Evolutionary conservation across 2,888 invertebrate genomes (phyloP).

Genomic region (Oasisia sp.): DNA sequence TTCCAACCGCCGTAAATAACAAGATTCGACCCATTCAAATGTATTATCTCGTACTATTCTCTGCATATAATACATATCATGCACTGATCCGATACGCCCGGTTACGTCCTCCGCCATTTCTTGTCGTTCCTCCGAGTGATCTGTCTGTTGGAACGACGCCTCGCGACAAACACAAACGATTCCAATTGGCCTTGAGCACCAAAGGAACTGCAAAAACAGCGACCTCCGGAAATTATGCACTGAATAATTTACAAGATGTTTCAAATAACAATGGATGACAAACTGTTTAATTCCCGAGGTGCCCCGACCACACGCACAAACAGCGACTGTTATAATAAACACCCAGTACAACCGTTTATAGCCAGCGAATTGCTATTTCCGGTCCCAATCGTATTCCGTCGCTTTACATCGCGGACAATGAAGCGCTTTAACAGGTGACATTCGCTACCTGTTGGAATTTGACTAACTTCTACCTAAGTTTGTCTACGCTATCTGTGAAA

Average conservation of each 20-base stretch:
- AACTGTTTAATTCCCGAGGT: not conserved
- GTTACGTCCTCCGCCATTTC: not conserved
- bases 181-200: not conserved
- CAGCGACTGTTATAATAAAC: not conserved
- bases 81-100: not conserved
- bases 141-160: not conserved
- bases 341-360: not conserved
- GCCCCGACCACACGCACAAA: not conserved
- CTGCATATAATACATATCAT: too few species aligned
- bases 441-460: too few species aligned
- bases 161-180: not conserved
- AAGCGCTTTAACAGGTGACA: too few species aligned
- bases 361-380: not conserved
- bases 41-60: too few species aligned
- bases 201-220: not conserved
- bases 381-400: not conserved
- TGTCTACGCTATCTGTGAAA: too few species aligned
- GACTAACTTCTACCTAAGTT: too few species aligned
- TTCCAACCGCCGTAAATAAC: too few species aligned
- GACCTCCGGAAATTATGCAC: not conserved
- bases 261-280: constrained; percentile 9
- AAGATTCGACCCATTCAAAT: too few species aligned
- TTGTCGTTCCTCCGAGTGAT: not conserved
- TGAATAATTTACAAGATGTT: constrained; percentile 6
- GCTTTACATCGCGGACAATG: not conserved